phyloP scores from a whole-genome alignment of 2,888 invertebrate species.

The Temnothorax unifasciatus region DNA sequence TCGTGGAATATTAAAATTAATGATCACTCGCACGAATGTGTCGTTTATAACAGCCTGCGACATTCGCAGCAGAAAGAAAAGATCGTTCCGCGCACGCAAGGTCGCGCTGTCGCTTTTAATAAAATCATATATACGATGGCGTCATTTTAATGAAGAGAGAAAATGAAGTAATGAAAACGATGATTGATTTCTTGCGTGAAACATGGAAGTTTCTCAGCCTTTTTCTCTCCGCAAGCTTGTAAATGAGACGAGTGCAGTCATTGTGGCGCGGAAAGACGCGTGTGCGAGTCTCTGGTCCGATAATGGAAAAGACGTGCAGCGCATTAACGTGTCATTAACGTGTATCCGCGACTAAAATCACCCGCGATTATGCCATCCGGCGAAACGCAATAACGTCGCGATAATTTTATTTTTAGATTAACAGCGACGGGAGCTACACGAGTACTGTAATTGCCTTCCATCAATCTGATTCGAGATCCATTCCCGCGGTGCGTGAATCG shows the following conservation, averaged over 20 bases:
- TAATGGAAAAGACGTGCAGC: constrained; percentile 63
- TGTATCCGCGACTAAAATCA: constrained; percentile 55
- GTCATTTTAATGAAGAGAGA: neutral
- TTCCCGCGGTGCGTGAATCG: neutral
- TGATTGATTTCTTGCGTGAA: constrained; percentile 60
- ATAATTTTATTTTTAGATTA: constrained; percentile 53
- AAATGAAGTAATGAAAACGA: constrained; percentile 37
- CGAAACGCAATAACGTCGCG: constrained; percentile 43
- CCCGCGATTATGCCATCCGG: constrained; percentile 63
- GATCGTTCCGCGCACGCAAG: neutral
- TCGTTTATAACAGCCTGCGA: neutral
- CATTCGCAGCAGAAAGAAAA: neutral
- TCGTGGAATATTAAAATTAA: neutral
- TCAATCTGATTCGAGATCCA: constrained; percentile 33
- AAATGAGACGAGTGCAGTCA: constrained; percentile 60
- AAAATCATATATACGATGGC: neutral
- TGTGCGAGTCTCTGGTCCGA: constrained; percentile 46
- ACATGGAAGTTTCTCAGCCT: constrained; percentile 22
- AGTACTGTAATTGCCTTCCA: constrained; percentile 57
- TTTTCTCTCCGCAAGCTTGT: constrained; percentile 51
- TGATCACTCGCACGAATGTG: neutral
- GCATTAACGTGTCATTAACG: constrained; percentile 32
- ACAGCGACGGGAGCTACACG: constrained; percentile 44
- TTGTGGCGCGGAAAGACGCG: constrained; percentile 21
- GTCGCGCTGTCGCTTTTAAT: neutral